Conservation (phyloP, 2,113 vertebrate genomes). For the Semicossyphus pulcher region DNA sequence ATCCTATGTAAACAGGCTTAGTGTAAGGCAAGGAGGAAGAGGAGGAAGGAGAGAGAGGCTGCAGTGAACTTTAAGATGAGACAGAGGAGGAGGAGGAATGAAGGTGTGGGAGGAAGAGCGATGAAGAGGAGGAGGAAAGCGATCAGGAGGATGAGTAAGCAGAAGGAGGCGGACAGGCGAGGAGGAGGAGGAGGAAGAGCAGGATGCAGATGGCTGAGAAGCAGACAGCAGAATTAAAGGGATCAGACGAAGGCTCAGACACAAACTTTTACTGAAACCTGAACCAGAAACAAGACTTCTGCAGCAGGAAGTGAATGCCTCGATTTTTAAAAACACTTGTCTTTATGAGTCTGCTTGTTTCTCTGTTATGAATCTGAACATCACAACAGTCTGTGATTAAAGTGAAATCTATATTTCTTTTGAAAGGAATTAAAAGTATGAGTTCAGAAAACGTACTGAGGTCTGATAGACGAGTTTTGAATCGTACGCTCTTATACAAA, state of each 20-base stretch:
- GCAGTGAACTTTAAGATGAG: constrained; percentile 4
- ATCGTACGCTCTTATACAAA: no score
- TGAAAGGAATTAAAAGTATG: no score
- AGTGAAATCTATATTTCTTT: no score
- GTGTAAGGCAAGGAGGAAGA: constrained; percentile 64
- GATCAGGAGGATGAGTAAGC: constrained; percentile 24
- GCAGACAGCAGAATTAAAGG: constrained; percentile 49
- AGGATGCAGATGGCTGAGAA: constrained; percentile 39
- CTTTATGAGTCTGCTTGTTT: no score
- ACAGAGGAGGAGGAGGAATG: neutral
- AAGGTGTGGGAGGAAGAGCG: constrained; percentile 14
- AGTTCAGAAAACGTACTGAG: no score
- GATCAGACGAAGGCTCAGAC: constrained; percentile 32
- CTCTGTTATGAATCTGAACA: no score
- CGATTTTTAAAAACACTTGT: neutral
- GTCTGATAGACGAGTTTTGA: no score
- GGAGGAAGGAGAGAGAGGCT: constrained; percentile 15
- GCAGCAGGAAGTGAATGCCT: neutral
- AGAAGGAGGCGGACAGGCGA: constrained; percentile 1
- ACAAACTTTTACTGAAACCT: neutral
- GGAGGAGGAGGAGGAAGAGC: constrained; percentile 14
- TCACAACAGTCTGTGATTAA: no score
- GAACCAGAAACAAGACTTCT: neutral
- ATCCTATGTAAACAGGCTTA: constrained; percentile 63
- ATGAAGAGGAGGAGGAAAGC: constrained; percentile 1